Percentiles rank a stretch among this genome's conserved stretches.
Conservation (phyloP, 2,797 vertebrate species). For the Botia kubotai region DNA sequence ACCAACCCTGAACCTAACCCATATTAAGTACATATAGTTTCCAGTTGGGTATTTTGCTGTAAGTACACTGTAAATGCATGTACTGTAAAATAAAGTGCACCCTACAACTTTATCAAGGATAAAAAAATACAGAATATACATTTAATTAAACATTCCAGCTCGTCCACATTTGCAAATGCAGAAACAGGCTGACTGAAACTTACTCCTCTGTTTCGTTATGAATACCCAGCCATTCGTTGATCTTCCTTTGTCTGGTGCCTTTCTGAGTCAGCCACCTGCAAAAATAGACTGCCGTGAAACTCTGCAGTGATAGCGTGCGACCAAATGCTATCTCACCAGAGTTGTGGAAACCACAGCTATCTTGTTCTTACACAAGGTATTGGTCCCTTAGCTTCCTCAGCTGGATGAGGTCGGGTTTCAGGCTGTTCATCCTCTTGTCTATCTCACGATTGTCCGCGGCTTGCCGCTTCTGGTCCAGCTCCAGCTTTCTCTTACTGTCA, state of each 20-base stretch:
- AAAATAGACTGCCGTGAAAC: slow-evolving; percentile 48
- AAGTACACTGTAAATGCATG: too few species aligned
- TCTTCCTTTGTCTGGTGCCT: slow-evolving; percentile 94
- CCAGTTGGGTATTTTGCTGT: too few species aligned
- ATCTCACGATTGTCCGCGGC: slow-evolving; percentile 97
- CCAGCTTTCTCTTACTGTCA: slow-evolving; percentile 92
- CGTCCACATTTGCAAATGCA: background rate
- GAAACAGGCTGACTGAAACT: slow-evolving; percentile 68
- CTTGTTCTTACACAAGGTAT: slow-evolving; percentile 89
- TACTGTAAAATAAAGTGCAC: too few species aligned
- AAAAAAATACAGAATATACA: background rate
- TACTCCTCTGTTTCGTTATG: slow-evolving; percentile 97
- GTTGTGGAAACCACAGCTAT: background rate
- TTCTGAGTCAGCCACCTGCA: slow-evolving; percentile 98
- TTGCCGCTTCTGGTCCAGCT: slow-evolving; percentile 97
- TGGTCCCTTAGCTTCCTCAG: slow-evolving; percentile 98
- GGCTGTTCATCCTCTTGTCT: slow-evolving; percentile 99
- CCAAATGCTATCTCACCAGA: background rate
- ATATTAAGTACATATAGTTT: too few species aligned
- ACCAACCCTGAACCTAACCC: too few species aligned
- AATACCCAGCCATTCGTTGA: slow-evolving; percentile 96
- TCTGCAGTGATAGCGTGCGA: background rate
- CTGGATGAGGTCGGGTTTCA: slow-evolving; percentile 98
- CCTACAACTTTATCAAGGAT: too few species aligned
- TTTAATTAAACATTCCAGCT: background rate